Evolutionary conservation across 2,888 invertebrate species (phyloP), one percentile per base, ranked within the genome.

Genomic region (Drosophila kanekoi): DNA sequence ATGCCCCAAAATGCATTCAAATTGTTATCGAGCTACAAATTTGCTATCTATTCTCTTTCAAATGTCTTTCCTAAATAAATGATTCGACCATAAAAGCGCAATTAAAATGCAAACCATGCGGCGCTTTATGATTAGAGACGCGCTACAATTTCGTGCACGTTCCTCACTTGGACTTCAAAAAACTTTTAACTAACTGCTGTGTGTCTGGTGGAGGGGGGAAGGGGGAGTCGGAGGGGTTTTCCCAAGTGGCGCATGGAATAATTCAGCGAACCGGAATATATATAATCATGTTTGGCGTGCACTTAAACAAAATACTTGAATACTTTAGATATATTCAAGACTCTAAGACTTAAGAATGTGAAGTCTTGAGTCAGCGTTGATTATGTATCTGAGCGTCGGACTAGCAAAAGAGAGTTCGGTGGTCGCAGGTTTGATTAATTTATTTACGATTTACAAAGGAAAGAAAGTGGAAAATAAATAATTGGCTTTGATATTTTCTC

Each of bases 121-220:
- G 40, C 45, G 61, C 47, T 66, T 75, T 78, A 76, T 87, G 85
- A 81, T 87, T 84, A 87, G 79, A 78, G 68, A 56, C 58, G 72
- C 72, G 72, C 54, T 65, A 77, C 77, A 67, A 81, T 81, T 87
- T 81, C 62, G 75, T 72, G 67, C 81, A 81, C 84, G 81, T 74
- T 74, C 44, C 60, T 20, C 37, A 48, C 65, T 71, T 58, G 54
- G 56, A 71, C 62, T 66, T 63, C 37, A 56, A 72, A 64, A 69
- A 69, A 61, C 60, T 47, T 68, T 78, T 48, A 64, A 64, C 61
- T 54, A 76, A 78, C 68, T 49, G 57, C 16, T 37, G 28, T 8
- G 8, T 28, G 28, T 28, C 1, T 23, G 23, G 8, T 8, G 23
- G 1, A 5, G 14, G 51, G 49, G 35, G 53, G 4, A 0, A 8